Evolutionary conservation across 2,113 vertebrate species (phyloP), one percentile per base, ranked within the genome.

Genomic region (Corydoras sp.): DNA sequence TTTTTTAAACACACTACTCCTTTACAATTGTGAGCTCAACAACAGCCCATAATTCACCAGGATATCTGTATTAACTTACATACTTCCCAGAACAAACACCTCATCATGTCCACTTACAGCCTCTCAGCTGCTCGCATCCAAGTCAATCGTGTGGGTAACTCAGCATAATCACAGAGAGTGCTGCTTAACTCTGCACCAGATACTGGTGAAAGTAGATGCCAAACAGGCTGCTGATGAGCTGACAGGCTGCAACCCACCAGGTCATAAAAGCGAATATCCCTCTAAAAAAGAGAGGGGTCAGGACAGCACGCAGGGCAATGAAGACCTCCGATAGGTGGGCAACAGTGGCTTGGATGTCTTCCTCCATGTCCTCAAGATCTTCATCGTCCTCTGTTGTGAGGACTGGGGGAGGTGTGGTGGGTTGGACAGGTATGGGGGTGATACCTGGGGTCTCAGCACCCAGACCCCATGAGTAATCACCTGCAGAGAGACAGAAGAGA

Each of bases 181-280:
- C 67, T 48, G 82, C 75, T 79, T 88, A 95, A 71, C 91, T 93
- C 15, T 87, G 84, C 24, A 91, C 89, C 65, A 99, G 87, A 81
- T 95, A 93, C 88, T 92, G 94, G 85, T 98, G 95, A 87, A 97
- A 97, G 77, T 97, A 98, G 77, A 99, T 91, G 35, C 97, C 97
- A 0, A 97, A 97, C 76, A 99, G 88, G 69, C 94, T 94, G 85
- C 92, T 91, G 82, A 97, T 83, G 1, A 97, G 83, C 83, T 98
- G 96, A 83, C 97, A 98, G 77, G 89, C 89, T 0, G 94, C 92
- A 10, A 94, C 90, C 97, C 97, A 99, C 97, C 96, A 99, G 14
- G 92, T 91, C 74, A 97, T 80, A 84, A 95, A 99, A 75, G 94
- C 86, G 0, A 98, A 92, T 65, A 98, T 73, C 0, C 96, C 93